Evolutionary conservation across 1,140 invertebrate genomes (phyloP), one percentile per base, ranked within the genome.

Genomic region (Drosophila novamexicana): DNA sequence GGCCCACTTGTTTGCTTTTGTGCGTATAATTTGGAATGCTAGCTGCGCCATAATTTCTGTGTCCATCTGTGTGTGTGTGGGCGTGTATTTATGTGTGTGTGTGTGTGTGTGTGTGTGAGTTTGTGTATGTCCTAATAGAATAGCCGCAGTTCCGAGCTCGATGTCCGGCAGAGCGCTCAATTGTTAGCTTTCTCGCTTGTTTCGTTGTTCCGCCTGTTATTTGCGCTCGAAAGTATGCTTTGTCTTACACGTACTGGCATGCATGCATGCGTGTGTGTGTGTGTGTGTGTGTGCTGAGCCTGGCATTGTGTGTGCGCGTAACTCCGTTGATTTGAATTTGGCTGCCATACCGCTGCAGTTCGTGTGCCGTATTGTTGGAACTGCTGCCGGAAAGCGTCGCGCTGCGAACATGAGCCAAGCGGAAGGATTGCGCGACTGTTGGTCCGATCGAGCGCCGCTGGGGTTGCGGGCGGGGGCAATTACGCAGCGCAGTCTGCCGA

Each of bases 211-310:
- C 65, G 69, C 47, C 65, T 81, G 84, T 89, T 88, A 89, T 89
- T 88, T 88, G 84, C 84, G 77, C 80, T 71, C 70, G 37, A 89
- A 88, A 88, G 80, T 88, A 88, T 88, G 84, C 84, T 88, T 89
- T 89, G 84, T 84, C 84, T 88, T 88, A 49, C 54, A 54, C 40
- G 39, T 47, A 53, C 18, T 9, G 5, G n/a, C 54, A 67, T 34
- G 18, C 37, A 10, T n/a, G 36, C 40, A 32, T 6, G 8, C 10
- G 34, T 61, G 39, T 45, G 44, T 36, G 32, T 6, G 8, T 10
- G 34, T 61, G 39, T 52, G 52, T 36, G 58, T 42, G 37, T 68
- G 37, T 39, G 39, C 53, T 71, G 37, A 52, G 34, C 18, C 49
- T 64, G 8, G n/a, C 53, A 57, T 72, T 81, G 77, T 81, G 36